Percentiles rank a stretch among this genome's conserved stretches.
These are phyloP conservation scores for Aplocera efformata DNA, from an alignment of 2,888 invertebrate genomes.

Conservation along the genomic window DNA sequence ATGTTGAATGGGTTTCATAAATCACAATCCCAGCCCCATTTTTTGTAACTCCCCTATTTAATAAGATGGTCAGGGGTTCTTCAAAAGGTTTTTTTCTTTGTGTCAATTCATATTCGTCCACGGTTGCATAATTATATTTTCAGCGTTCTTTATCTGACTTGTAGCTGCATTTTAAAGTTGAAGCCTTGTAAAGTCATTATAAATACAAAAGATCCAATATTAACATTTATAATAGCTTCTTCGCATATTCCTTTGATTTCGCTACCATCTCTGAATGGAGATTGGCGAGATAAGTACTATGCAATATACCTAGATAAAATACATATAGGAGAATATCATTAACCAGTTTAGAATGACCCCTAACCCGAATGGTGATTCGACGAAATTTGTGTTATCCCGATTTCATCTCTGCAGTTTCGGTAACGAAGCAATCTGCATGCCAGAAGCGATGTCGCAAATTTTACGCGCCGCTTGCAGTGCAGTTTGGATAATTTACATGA, in stretches of 20 bases:
- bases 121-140: neutral
- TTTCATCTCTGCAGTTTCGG: conserved; percentile 30
- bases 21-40: conserved; percentile 22
- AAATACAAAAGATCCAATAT: too few relatives aligned
- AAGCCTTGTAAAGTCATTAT: too few relatives aligned
- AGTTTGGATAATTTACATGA: conserved; percentile 68
- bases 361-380: too few relatives aligned
- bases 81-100: neutral
- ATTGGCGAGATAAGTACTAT: too few relatives aligned
- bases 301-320: too few relatives aligned
- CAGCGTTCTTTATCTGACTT: too few relatives aligned
- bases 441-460: conserved; percentile 47
- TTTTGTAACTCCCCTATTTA: conserved; percentile 14
- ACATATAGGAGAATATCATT: too few relatives aligned
- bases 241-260: too few relatives aligned
- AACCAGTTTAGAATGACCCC: too few relatives aligned
- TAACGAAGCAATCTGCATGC: conserved; percentile 62
- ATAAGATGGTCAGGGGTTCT: conserved; percentile 3
- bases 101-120: neutral
- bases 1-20: conserved; percentile 21
- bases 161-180: too few relatives aligned
- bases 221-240: too few relatives aligned
- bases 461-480: conserved; percentile 50
- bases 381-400: conserved; percentile 2
- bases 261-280: too few relatives aligned